Base-by-base conservation (phyloP, 2,797 vertebrate species). In the Dermochelys coriacea region DNA sequence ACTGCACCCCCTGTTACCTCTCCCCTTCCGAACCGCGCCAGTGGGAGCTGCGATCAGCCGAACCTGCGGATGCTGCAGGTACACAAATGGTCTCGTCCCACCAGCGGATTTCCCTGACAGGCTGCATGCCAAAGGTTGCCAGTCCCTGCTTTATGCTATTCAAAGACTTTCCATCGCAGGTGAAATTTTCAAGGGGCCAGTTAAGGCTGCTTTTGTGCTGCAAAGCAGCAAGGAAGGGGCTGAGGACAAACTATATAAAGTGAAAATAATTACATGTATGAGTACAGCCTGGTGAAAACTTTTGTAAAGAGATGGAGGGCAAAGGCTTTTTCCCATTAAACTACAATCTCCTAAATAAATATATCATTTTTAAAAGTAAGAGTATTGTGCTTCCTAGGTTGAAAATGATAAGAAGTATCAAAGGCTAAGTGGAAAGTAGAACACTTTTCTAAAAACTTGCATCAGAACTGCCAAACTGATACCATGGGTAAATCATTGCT, bases 401-500 rank as follows among this genome's bases (percentile, higher is more conserved):
- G 81, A 89, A 54, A 25, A 74, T 37, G 77, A 71, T 77, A 68
- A 29, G 41, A 74, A 90, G 85, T 50, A 15, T 61, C 55, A 57
- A 92, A 87, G 54, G 68, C 91, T 85, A 87, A 2, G 1, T 59
- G 47, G 81, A 77, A 93, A 89, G 85, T 82, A 84, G 85, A 83
- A 55, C 0, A 0, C 45, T 94, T 94, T 93, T 87, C 91, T 49
- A 68, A 90, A 82, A 31, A 87, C 14, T 80, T 51, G n/a, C 10
- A 2, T 80, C 71, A 71, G 49, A 95, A 79, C 75, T 84, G 91
- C 77, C 4, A 5, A 45, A 27, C 68, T 79, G 51, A 85, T 11
- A 80, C 54, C 80, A 75, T 82, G 93, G 86, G 68, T 94, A 94
- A 94, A 83, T 77, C 50, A 34, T 59, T 82, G 78, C 87, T 77